A percentile compares a stretch with the other conserved stretches of the same genome.
phyloP scores from a whole-genome alignment of 2,113 vertebrate species.

The Climacteris rufus region DNA sequence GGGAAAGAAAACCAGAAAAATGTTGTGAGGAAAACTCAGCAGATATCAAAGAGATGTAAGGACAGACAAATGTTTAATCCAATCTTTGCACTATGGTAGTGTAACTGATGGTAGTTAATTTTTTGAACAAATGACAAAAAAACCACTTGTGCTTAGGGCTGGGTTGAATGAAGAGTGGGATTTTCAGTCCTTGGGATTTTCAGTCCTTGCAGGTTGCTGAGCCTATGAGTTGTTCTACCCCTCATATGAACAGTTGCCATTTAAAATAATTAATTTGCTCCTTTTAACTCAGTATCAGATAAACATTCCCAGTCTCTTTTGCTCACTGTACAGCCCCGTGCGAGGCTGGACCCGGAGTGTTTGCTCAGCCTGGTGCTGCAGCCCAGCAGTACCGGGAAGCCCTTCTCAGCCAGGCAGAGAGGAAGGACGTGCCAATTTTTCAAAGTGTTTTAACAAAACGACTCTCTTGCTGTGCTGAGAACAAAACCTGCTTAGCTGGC shows the following conservation, averaged over 20 bases:
- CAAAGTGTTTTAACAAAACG: not conserved
- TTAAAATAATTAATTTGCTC: not conserved
- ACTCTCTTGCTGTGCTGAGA: not conserved
- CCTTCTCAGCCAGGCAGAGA: not conserved
- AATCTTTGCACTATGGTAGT: fast-evolving
- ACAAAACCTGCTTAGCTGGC: constrained; percentile 22
- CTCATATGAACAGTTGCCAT: not conserved
- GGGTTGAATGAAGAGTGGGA: fast-evolving
- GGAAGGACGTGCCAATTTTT: not conserved
- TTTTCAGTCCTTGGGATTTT: not conserved
- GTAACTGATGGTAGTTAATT: not conserved
- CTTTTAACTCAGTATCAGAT: not conserved
- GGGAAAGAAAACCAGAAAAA: not conserved
- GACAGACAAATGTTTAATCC: not conserved
- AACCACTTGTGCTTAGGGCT: not conserved
- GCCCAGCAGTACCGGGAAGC: not conserved
- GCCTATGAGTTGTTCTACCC: not conserved
- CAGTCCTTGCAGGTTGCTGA: not conserved
- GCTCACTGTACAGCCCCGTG: fast-evolving
- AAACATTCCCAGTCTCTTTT: not conserved
- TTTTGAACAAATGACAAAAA: not conserved
- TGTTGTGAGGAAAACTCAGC: not conserved
- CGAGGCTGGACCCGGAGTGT: not conserved
- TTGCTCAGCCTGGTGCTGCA: not conserved
- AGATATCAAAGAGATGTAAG: not conserved